phyloP scores from a whole-genome alignment of 2,113 vertebrate genomes.

The Trichechus manatus region DNA sequence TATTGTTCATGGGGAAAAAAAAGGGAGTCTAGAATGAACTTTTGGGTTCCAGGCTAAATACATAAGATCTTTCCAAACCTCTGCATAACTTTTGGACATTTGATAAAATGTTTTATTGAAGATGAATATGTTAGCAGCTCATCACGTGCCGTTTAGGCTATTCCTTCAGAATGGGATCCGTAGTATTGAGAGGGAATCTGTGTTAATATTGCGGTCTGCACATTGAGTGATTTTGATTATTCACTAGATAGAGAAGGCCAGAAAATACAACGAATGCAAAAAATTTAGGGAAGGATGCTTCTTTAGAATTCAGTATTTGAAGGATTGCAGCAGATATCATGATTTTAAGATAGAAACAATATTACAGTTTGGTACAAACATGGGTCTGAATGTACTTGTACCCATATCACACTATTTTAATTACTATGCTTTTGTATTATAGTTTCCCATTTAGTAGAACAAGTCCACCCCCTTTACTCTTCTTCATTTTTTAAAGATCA shows the following conservation, averaged over 20 bases:
- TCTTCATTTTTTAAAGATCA: neutral
- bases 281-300: neutral
- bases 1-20: neutral
- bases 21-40: neutral
- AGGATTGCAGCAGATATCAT: neutral
- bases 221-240: neutral
- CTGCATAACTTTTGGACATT: neutral
- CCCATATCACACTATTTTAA: neutral
- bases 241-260: neutral
- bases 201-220: neutral
- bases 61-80: neutral
- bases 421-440: neutral
- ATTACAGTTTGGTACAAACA: neutral
- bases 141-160: neutral
- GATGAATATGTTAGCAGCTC: neutral
- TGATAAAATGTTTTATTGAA: constrained; percentile 26
- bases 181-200: neutral
- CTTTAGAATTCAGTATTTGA: neutral
- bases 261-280: neutral
- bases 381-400: neutral
- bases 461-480: neutral
- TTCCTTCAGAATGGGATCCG: neutral
- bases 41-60: constrained; percentile 4
- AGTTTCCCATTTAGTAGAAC: neutral
- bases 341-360: neutral